These are phyloP conservation scores for Capitulum mitella DNA, from an alignment of 2,888 invertebrate species.

Conservation along the genomic window DNA sequence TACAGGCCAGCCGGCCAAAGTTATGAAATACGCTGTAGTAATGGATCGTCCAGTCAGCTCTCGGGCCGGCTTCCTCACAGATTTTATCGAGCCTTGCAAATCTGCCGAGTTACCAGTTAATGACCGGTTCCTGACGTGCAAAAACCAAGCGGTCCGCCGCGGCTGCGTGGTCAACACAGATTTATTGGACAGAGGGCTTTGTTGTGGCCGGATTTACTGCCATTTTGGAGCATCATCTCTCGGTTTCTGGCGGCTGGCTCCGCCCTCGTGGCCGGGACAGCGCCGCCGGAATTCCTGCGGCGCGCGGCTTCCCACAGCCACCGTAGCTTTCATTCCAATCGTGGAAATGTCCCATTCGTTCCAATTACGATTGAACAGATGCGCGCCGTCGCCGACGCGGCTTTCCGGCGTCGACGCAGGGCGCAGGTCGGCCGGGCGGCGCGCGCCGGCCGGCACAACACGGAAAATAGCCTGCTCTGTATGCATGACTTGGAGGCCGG, in stretches of 20 bases:
- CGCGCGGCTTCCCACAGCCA: background rate
- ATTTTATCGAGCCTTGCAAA: conserved; percentile 21
- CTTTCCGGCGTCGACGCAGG: no score
- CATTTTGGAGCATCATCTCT: conserved; percentile 17
- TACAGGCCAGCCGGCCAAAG: background rate
- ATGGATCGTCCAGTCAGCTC: background rate
- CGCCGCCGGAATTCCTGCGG: background rate
- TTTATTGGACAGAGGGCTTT: background rate
- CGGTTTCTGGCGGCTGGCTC: background rate
- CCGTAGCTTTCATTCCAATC: background rate
- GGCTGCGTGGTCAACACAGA: background rate
- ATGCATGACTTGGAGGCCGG: background rate
- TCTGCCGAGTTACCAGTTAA: conserved; percentile 7
- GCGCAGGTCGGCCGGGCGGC: no score
- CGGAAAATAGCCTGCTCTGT: conserved; percentile 12
- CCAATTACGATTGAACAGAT: conserved; percentile 4
- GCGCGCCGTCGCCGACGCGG: no score
- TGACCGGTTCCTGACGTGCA: conserved; percentile 15
- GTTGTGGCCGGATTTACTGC: conserved; percentile 19
- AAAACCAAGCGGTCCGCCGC: background rate
- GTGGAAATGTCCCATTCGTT: conserved; percentile 18
- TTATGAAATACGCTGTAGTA: conserved; percentile 1
- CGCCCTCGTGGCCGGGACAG: background rate
- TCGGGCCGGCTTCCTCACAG: conserved; percentile 1
- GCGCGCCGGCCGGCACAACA: background rate